Evolutionary conservation across 2,797 vertebrate genomes (phyloP).

Genomic region (Pseudochromis fuscus): DNA sequence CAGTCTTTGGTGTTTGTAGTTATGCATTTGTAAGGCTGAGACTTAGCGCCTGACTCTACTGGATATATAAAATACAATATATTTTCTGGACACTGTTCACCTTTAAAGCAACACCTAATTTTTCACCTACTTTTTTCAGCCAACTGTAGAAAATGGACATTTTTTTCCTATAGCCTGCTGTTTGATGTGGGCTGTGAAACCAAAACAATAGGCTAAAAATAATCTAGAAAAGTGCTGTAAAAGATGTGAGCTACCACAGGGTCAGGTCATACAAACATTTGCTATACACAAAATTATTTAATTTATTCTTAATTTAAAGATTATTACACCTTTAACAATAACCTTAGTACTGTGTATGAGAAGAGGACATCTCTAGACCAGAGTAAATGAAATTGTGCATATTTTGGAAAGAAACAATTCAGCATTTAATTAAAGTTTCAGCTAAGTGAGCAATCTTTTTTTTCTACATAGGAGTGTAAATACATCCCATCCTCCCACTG

Average conservation of each 20-base stretch:
- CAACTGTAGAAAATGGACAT: no score
- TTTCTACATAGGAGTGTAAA: constrained; percentile 20
- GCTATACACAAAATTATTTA: not conserved
- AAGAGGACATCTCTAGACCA: not conserved
- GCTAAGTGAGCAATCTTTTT: not conserved
- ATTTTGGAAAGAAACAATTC: not conserved
- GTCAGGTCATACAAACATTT: not conserved
- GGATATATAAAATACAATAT: constrained; percentile 5
- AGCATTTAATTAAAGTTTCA: not conserved
- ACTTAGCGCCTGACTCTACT: constrained; percentile 6
- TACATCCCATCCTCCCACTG: constrained; percentile 34
- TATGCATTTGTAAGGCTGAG: not conserved
- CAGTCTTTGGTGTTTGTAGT: not conserved
- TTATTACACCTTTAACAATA: not conserved
- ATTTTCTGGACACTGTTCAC: not conserved
- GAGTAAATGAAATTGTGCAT: not conserved
- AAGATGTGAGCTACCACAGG: no score
- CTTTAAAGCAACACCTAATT: constrained; percentile 8
- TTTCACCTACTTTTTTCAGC: no score
- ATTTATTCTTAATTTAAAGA: not conserved
- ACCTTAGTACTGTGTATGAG: not conserved
- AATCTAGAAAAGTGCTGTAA: not conserved
- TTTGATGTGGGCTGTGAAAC: not conserved
- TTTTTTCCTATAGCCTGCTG: no score
- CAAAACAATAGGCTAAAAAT: constrained; percentile 12